These are phyloP conservation scores for Platalea minor DNA, from an alignment of 2,797 vertebrate genomes.

Conservation along the genomic window DNA sequence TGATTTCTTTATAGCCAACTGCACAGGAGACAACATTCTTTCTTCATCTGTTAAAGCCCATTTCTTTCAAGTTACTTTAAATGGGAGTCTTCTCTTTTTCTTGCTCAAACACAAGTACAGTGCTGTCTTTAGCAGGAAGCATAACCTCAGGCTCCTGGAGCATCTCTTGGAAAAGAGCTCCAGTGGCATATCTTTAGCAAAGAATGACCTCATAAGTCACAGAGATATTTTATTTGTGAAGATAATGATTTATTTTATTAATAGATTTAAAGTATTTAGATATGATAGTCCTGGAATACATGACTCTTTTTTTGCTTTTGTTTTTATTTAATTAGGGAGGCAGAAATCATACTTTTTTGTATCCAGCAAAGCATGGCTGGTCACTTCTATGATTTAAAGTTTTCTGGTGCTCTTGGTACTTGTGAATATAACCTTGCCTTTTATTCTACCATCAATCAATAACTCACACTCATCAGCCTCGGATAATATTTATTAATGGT, in stretches of 20 bases:
- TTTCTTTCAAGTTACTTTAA: slow-evolving; percentile 4
- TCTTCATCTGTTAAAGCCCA: background rate
- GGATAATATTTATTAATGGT: slow-evolving; percentile 50
- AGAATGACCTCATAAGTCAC: background rate
- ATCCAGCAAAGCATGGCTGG: background rate
- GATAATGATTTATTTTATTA: background rate
- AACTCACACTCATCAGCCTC: slow-evolving; percentile 37
- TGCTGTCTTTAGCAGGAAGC: background rate
- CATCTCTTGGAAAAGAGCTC: background rate
- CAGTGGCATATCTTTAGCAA: background rate
- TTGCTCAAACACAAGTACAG: background rate
- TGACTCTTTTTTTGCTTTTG: background rate
- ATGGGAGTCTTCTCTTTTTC: background rate
- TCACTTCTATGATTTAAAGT: slow-evolving; percentile 13
- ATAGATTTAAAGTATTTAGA: background rate
- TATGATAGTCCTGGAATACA: background rate
- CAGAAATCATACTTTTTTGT: background rate
- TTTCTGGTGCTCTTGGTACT: background rate
- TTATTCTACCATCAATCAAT: slow-evolving; percentile 54
- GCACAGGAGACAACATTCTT: background rate
- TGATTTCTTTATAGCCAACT: background rate
- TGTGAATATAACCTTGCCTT: slow-evolving; percentile 46
- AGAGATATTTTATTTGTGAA: background rate
- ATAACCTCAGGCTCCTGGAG: background rate
- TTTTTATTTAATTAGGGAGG: background rate